Conservation (phyloP, 2,888 invertebrate species). For the Eupithecia pulchellata region DNA sequence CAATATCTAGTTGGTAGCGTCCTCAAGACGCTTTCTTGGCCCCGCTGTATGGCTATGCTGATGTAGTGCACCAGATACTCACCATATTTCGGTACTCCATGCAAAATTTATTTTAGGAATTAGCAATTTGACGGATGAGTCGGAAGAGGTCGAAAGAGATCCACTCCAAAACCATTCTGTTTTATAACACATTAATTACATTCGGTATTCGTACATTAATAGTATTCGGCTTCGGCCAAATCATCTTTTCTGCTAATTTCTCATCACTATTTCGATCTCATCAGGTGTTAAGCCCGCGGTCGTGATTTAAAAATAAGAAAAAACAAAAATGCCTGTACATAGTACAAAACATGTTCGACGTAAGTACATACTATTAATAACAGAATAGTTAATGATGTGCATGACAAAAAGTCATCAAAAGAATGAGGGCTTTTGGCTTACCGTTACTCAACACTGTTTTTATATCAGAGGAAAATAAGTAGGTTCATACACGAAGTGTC, state of each 20-base stretch:
- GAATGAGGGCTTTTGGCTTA: constrained; percentile 34
- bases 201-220: no score
- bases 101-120: no score
- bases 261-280: constrained; percentile 17
- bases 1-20: no score
- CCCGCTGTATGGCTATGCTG: no score
- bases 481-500: neutral
- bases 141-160: no score
- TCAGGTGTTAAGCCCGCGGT: constrained; percentile 27
- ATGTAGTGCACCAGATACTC: no score
- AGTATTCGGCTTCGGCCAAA: constrained; percentile 17
- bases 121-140: no score
- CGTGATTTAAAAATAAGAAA: constrained; percentile 33
- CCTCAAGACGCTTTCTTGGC: no score
- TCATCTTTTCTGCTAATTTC: neutral
- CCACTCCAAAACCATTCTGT: no score
- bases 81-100: no score
- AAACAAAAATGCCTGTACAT: constrained; percentile 25
- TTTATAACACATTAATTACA: neutral
- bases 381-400: constrained; percentile 32
- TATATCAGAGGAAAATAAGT: constrained; percentile 9
- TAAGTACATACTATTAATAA: constrained; percentile 31
- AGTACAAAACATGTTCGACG: constrained; percentile 5
- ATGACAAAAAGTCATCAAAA: constrained; percentile 38
- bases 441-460: constrained; percentile 36